Evolutionary conservation across 1,140 invertebrate genomes (phyloP).

Genomic region (Drosophila baimaii): DNA sequence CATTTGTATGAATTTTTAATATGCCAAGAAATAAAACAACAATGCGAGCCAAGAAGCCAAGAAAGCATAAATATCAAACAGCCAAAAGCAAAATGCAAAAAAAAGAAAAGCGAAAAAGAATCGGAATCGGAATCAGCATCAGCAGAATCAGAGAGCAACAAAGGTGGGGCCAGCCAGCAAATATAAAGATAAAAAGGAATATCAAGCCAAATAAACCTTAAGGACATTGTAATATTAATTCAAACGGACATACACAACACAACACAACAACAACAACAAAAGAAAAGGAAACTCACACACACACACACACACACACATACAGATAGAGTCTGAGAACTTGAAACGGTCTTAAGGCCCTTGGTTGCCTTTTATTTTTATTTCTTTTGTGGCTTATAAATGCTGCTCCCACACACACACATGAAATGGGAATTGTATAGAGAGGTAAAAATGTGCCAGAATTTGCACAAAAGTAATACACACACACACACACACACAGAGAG

Average conservation of each 20-base stretch:
- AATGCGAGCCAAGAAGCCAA: conserved; percentile 45
- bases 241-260: conserved; percentile 77
- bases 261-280: conserved; percentile 29
- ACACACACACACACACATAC: conserved; percentile 14
- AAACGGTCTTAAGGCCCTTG: conserved; percentile 56
- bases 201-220: conserved; percentile 82
- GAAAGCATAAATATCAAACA: conserved; percentile 74
- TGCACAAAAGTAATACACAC: conserved; percentile 18
- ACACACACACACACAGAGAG: neutral
- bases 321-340: conserved; percentile 18
- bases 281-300: conserved; percentile 35
- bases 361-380: conserved; percentile 30
- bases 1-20: conserved; percentile 82
- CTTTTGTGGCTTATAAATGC: conserved; percentile 64
- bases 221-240: conserved; percentile 83
- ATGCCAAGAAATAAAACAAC: conserved; percentile 62
- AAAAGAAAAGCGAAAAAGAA: conserved; percentile 54
- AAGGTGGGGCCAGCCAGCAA: conserved; percentile 5
- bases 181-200: conserved; percentile 81
- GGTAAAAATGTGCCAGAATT: conserved; percentile 22
- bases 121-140: conserved; percentile 64
- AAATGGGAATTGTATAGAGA: conserved; percentile 27
- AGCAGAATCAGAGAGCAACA: conserved; percentile 23
- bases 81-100: conserved; percentile 64
- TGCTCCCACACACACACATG: conserved; percentile 21